Base-by-base conservation (phyloP, 2,888 invertebrate genomes). In the Torymus texanus region DNA sequence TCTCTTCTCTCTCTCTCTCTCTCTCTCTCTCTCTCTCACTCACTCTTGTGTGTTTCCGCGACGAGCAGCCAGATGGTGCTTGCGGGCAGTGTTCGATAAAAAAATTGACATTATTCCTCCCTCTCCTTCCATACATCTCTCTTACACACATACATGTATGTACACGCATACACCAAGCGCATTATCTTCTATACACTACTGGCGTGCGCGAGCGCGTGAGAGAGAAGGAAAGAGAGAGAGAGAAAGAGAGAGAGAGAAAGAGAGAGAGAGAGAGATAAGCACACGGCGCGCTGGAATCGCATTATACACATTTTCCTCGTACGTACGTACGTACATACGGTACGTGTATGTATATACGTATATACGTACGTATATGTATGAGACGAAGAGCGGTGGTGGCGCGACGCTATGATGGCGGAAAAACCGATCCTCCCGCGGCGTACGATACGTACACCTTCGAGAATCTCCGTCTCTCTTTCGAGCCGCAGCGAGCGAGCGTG, bases 11-110 rank as follows among this genome's bases (percentile, higher is more conserved):
- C 41, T 41, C 41, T 41, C 5, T 29, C 29, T 29, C n/a, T n/a
- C n/a, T n/a, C n/a, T n/a, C n/a, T n/a, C n/a, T 21, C 53, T 41
- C 41, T 8, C 41, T 41, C 41, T 41, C 5, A 2, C 29, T 29
- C 29, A 29, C 41, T 41, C 41, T 5, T 62, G 70, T 24, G 62
- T 75, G 72, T 55, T 81, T 81, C 72, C 66, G 51, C 67, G 62
- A 65, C 56, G 75, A 53, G 65, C 79, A 76, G 56, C 77, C 81
- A 81, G 81, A 81, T 81, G 81, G 81, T 79, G 81, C 81, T 70
- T 76, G 21, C 21, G 66, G 55, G 63, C 75, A 71, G 65, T 41
- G 41, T 67, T 75, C 56, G 72, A 73, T 68, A 73, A 65, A 71
- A 76, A 75, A 77, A 65, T 65, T 66, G 53, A 67, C 78, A 61